Base-by-base conservation (phyloP, 1,140 invertebrate genomes). In the Drosophila chauvacae region DNA sequence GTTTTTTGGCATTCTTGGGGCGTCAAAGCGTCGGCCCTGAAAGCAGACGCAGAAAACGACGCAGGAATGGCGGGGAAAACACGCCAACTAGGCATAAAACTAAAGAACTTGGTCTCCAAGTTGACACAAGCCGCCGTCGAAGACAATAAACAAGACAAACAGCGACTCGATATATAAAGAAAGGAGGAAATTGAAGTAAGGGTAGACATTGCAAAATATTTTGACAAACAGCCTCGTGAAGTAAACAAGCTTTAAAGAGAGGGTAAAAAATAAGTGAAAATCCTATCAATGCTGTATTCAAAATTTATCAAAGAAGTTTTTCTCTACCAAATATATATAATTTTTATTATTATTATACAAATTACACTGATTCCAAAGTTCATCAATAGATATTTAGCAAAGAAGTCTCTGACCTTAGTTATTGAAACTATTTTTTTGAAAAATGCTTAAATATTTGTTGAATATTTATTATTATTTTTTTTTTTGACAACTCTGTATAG, bases 71-170 rank as follows among this genome's bases (percentile, higher is more conserved):
- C 41, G 65, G 44, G 55, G 28, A 51, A 35, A 71, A 64, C 76
- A 79, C 75, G 76, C 76, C 60, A 79, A 78, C 66, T 72, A 78
- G 50, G 66, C 76, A 79, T 78, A 79, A 79, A 78, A 78, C 76
- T 78, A 78, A 78, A 55, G 74, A 77, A 77, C 74, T 77, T 76
- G 28, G 35, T n/a, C 30, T 30, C 63, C 11, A 62, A 68, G 75
- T 78, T 78, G 75, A 78, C 75, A 78, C 45, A 78, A 71, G 51
- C 44, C 73, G 23, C 44, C 56, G 70, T 65, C 71, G 44, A 28
- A 76, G 51, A 65, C 65, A 78, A 78, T 78, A 78, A 77, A 71
- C 58, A 71, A 77, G 65, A 78, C 57, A 78, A 78, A 77, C 74
- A 77, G 74, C 18, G 39, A 35, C 42, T 56, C 23, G 48, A 56